Evolutionary conservation across 2,797 vertebrate species (phyloP).

Genomic region (Crocodylus rhombifer): DNA sequence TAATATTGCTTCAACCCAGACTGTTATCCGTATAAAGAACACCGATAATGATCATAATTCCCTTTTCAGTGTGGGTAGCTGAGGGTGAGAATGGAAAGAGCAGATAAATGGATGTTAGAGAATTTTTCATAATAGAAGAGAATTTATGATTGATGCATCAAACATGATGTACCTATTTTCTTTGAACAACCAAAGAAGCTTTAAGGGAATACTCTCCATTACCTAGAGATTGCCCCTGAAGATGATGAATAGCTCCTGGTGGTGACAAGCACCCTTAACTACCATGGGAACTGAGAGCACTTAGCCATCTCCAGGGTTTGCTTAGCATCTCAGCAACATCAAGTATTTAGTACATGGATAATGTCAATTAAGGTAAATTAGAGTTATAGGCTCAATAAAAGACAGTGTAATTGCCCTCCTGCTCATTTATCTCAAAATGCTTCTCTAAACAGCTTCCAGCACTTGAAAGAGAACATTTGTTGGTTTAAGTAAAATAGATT

Average conservation of each 20-base stretch:
- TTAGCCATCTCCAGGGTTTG: slow-evolving; percentile 1
- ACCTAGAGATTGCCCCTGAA: not conserved
- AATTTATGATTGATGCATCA: not conserved
- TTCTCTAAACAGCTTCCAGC: not conserved
- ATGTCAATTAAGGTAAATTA: not conserved
- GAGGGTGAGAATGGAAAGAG: slow-evolving; percentile 1
- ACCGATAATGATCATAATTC: not conserved
- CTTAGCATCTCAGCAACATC: not conserved
- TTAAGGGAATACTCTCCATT: not conserved
- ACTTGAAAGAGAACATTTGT: slow-evolving; percentile 33
- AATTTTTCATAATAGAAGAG: not conserved
- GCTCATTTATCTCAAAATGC: not conserved
- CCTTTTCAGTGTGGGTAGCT: not conserved
- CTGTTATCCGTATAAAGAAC: not conserved
- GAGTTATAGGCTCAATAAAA: not conserved
- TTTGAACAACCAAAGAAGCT: not conserved
- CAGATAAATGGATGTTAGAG: not conserved
- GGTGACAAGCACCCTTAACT: not conserved
- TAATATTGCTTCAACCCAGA: not conserved
- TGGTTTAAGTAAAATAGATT: slow-evolving; percentile 24
- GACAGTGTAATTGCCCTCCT: slow-evolving; percentile 6
- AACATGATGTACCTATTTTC: not conserved
- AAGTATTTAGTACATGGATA: not conserved
- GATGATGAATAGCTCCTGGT: not conserved
- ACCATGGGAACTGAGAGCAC: slow-evolving; percentile 22